Evolutionary conservation across 1,140 invertebrate genomes (phyloP), one percentile per base, ranked within the genome.

Genomic region (Leptinotarsa lineolata): DNA sequence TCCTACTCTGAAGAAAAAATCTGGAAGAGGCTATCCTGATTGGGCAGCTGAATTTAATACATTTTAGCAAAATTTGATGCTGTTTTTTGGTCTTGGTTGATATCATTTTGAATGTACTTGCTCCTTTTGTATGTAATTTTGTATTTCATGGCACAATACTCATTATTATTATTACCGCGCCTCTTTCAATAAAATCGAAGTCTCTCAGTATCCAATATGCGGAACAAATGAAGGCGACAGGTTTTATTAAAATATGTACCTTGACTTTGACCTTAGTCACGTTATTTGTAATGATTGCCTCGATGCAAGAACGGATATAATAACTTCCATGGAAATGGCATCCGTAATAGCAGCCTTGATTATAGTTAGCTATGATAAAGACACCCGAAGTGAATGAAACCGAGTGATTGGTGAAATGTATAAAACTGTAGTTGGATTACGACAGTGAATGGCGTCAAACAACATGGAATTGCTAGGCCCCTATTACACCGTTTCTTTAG

Each of bases 241-340:
- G 13, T 54, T 54, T 54, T n/a, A 8, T 54, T 54, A 5, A 54
- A 30, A 13, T 54, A 4, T 1, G 12, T 54, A 5, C 15, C 48
- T 54, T 54, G 48, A 54, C 48, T 54, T 0, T 54, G 48, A 54
- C 48, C 16, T 54, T 12, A 54, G 48, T 54, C 48, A 54, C 48
- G 48, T 54, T 54, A 54, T n/a, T 16, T 54, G 48, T 54, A 15
- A 54, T 54, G n/a, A 54, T 54, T 54, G 13, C 4, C n/a, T 8
- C 15, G 48, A 54, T n/a, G 48, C 48, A 54, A 54, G 48, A 54
- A 54, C 48, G 48, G 48, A 30, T 11, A 54, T 54, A 54, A 54
- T 54, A 54, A 54, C 48, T 54, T 54, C 48, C 16, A 54, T 54
- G 48, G 48, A 54, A 54, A 54, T 54, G 48, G 48, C 48, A 54